A percentile compares a stretch with the other conserved stretches of the same genome.
These are phyloP conservation scores for Corydoras maculifer DNA, from an alignment of 2,113 vertebrate species.

Conservation along the genomic window DNA sequence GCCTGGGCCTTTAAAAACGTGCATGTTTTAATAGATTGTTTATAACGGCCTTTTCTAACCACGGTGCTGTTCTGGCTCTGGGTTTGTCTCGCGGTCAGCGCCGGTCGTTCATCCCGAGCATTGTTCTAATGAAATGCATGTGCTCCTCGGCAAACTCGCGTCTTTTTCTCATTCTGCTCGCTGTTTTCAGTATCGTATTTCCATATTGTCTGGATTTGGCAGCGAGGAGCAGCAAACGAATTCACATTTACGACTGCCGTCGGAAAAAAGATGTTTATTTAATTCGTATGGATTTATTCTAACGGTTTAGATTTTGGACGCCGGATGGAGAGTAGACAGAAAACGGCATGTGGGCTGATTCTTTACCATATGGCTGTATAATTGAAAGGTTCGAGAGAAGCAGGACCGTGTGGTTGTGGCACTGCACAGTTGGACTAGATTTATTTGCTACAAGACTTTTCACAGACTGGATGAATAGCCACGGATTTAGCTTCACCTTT, in stretches of 20 bases:
- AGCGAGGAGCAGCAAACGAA: slow-evolving; percentile 10
- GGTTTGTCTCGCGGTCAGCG: too few relatives aligned
- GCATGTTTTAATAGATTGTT: too few relatives aligned
- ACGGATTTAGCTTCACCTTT: slow-evolving; percentile 23
- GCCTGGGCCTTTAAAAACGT: too few relatives aligned
- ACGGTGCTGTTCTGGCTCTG: too few relatives aligned
- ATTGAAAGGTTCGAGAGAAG: slow-evolving; percentile 17
- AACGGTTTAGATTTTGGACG: not conserved
- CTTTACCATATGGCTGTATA: slow-evolving; percentile 29
- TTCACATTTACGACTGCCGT: not conserved
- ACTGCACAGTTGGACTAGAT: slow-evolving; percentile 15
- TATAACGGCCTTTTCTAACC: too few relatives aligned
- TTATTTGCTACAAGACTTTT: slow-evolving; percentile 54
- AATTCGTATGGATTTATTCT: not conserved
- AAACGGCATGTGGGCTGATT: not conserved
- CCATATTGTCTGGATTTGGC: not conserved
- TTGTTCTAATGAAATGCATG: slow-evolving; percentile 16
- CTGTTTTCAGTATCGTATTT: not conserved
- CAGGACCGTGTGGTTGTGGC: slow-evolving; percentile 14
- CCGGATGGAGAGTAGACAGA: not conserved
- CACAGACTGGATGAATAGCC: slow-evolving; percentile 49
- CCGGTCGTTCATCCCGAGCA: not conserved
- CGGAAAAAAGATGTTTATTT: not conserved
- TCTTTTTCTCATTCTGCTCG: too few relatives aligned
- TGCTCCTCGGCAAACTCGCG: not conserved